Base-by-base conservation (phyloP, 2,888 invertebrate species). In the Elysia crispata region DNA sequence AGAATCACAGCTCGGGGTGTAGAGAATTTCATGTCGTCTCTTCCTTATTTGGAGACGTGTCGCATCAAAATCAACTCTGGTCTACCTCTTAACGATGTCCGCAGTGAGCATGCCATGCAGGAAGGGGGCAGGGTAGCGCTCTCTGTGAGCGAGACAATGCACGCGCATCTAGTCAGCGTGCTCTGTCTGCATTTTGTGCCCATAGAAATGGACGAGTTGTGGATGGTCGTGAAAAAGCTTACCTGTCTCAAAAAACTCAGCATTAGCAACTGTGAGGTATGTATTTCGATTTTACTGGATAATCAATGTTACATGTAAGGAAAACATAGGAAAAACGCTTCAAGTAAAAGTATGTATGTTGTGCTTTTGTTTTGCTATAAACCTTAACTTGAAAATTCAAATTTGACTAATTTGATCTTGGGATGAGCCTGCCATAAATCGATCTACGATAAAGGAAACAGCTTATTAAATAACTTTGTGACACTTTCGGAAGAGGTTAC, bases 241-340 rank as follows among this genome's bases (percentile, higher is more conserved):
- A 79, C 81, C 23, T 80, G 77, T 28, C 81, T 88, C 13, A 85
- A 83, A 77, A 88, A 87, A 77, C 86, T 88, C 20, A 87, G 86
- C 75, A 85, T 88, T 75, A 88, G 87, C 77, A 87, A 88, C 66
- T 88, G 87, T 73, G 87, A 88, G 87, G 88, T 88, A 84, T 73
- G 85, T 41, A 6, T 3, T 41, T 6, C 11, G 11, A 41, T 41
- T 41, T 3, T 41, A 41, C 41, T 41, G 5, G 41, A 41, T 11
- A 41, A 11, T 41, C 41, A 41, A 41, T 11, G 11, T 41, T 41
- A 41, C 11, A 41, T 11, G 11, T 6, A 41, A 41, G 5, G 41
- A 41, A 6, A 6, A 11, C 41, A 41, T 3, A 41, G 11, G 11
- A 41, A 3, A 41, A 3, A 41, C 41, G n/a, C n/a, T n/a, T n/a